Evolutionary conservation across 2,797 vertebrate species (phyloP).

Genomic region (Synanceia verrucosa): DNA sequence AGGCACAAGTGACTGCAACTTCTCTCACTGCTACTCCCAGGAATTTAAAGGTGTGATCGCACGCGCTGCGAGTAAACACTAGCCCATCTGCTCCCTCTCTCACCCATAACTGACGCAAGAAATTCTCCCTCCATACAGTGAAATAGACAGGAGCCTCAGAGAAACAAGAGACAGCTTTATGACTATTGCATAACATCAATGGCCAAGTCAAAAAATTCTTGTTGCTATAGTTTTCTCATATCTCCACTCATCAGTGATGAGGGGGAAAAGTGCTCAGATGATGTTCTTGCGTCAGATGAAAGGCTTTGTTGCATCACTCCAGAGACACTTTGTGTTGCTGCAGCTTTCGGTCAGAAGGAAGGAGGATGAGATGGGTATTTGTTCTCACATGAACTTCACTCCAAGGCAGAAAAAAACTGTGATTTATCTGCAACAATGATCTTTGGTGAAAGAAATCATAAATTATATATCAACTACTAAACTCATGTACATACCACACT

Average conservation of each 20-base stretch:
- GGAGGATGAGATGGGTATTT: slow-evolving; percentile 23
- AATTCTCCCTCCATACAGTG: neutral
- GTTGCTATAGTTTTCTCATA: slow-evolving; percentile 20
- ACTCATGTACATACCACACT: neutral
- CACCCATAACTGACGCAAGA: slow-evolving; percentile 25
- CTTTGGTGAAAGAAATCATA: slow-evolving; percentile 54
- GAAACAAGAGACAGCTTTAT: slow-evolving; percentile 21
- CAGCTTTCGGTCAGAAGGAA: neutral
- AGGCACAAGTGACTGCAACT: slow-evolving; percentile 52
- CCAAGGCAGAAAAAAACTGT: slow-evolving; percentile 45
- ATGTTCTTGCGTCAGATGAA: neutral
- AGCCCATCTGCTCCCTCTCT: slow-evolving; percentile 34
- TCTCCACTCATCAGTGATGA: slow-evolving; percentile 28
- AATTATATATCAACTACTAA: slow-evolving; percentile 40
- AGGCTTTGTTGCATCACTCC: slow-evolving; percentile 11
- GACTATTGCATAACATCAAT: slow-evolving; percentile 33
- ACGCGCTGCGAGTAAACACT: slow-evolving; percentile 39
- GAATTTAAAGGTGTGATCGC: slow-evolving; percentile 66
- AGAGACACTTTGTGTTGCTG: slow-evolving; percentile 12
- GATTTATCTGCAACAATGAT: slow-evolving; percentile 57
- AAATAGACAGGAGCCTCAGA: slow-evolving; percentile 15
- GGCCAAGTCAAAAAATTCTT: slow-evolving; percentile 20
- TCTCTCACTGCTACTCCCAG: slow-evolving; percentile 33
- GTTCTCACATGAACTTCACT: slow-evolving; percentile 36
- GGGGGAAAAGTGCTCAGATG: slow-evolving; percentile 4